Percentiles rank a stretch among this genome's conserved stretches.
These are phyloP conservation scores for Alentia gelatinosa DNA, from an alignment of 2,888 invertebrate species.

Conservation along the genomic window DNA sequence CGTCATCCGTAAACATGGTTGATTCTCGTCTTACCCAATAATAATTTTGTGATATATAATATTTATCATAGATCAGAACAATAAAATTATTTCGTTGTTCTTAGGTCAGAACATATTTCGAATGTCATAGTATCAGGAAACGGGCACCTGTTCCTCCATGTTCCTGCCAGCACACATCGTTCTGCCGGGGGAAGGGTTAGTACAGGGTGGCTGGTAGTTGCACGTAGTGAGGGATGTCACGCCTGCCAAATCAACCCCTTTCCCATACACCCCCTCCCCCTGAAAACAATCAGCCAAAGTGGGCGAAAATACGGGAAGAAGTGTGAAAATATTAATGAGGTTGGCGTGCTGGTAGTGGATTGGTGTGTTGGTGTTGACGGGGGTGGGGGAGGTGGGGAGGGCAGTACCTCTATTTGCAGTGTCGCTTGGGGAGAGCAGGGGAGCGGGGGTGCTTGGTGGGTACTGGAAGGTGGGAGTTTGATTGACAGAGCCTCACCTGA, in stretches of 20 bases:
- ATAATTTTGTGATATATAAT: no score
- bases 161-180: no score
- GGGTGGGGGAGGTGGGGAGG: background rate
- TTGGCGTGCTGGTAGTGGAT: background rate
- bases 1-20: no score
- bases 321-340: slow-evolving; percentile 7
- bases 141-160: no score
- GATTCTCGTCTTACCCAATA: no score
- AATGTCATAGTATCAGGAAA: no score
- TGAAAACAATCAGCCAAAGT: slow-evolving; percentile 12
- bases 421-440: background rate
- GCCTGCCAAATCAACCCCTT: background rate
- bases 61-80: no score
- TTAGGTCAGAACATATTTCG: no score
- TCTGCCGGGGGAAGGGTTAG: no score
- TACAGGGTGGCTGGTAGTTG: background rate
- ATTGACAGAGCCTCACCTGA: slow-evolving; percentile 7
- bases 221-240: background rate
- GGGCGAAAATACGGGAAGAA: background rate
- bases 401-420: background rate
- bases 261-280: background rate
- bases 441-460: background rate
- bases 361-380: no score
- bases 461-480: background rate
- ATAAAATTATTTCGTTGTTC: no score